Conservation (phyloP, 1,140 invertebrate genomes). For the Venustaconcha ellipsiformis region DNA sequence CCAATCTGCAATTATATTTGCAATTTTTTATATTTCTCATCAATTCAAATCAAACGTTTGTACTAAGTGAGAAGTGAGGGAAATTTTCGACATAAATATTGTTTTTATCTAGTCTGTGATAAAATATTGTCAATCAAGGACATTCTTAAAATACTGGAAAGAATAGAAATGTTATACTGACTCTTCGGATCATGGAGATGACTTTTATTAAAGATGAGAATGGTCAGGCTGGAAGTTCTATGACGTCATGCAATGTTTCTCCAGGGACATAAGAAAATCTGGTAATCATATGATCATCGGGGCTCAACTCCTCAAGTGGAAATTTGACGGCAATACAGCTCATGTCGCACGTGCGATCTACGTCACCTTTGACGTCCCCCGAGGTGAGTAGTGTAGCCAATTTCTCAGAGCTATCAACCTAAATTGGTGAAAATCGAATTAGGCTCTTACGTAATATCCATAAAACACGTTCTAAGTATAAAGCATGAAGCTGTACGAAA, state of each 20-base stretch:
- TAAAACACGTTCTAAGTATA: no score
- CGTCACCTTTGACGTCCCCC: not conserved
- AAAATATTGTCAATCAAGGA: no score
- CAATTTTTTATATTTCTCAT: no score
- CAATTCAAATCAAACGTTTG: no score
- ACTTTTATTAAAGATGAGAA: no score
- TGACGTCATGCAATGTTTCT: slow-evolving; percentile 6
- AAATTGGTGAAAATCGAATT: not conserved
- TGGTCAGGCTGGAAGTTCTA: slow-evolving; percentile 23
- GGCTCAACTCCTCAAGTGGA: slow-evolving; percentile 20
- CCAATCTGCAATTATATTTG: no score
- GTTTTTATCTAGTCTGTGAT: no score
- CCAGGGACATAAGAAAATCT: slow-evolving; percentile 21
- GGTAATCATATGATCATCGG: slow-evolving; percentile 20
- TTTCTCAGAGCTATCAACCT: slow-evolving; percentile 27
- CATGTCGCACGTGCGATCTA: slow-evolving; percentile 16
- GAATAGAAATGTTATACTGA: no score
- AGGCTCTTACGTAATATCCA: not conserved
- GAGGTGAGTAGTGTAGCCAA: slow-evolving; percentile 12
- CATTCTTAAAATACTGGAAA: no score
- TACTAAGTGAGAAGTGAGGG: no score
- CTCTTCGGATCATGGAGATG: no score
- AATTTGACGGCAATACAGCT: slow-evolving; percentile 18
- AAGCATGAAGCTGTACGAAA: not conserved
- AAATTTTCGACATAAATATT: no score